Conservation (phyloP, 2,888 invertebrate species). For the Eristalinus sepulchralis region DNA sequence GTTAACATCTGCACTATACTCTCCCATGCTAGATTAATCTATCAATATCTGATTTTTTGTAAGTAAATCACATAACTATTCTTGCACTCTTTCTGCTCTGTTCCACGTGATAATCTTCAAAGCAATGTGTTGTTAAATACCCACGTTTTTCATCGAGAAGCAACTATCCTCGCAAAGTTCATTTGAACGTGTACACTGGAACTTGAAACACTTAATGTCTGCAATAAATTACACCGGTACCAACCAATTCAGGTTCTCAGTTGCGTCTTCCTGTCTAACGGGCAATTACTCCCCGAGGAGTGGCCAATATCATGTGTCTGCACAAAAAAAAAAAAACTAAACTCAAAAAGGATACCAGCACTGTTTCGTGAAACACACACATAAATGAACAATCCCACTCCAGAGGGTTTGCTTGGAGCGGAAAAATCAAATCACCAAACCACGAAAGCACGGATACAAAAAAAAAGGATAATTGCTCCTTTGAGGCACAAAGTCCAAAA, state of each 20-base stretch:
- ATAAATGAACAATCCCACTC: neutral
- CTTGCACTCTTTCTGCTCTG: no score
- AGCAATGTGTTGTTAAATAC: neutral
- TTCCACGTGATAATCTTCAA: no score
- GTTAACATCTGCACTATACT: no score
- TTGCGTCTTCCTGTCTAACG: neutral
- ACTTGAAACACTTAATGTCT: neutral
- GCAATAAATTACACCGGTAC: neutral
- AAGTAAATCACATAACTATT: no score
- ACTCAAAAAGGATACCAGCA: neutral
- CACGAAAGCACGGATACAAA: constrained; percentile 11
- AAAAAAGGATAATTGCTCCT: constrained; percentile 36
- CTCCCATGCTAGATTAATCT: no score
- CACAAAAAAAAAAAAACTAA: neutral
- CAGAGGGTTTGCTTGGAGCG: neutral
- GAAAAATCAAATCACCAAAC: neutral
- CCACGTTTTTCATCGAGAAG: neutral
- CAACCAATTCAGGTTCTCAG: neutral
- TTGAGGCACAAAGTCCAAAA: neutral
- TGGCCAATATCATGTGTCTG: constrained; percentile 1
- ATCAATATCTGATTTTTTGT: no score
- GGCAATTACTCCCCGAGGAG: neutral
- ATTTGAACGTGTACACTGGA: neutral
- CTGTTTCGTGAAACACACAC: neutral
- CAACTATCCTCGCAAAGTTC: neutral